phyloP scores from a whole-genome alignment of 1,140 invertebrate species.

The Drosophila malerkotliana region DNA sequence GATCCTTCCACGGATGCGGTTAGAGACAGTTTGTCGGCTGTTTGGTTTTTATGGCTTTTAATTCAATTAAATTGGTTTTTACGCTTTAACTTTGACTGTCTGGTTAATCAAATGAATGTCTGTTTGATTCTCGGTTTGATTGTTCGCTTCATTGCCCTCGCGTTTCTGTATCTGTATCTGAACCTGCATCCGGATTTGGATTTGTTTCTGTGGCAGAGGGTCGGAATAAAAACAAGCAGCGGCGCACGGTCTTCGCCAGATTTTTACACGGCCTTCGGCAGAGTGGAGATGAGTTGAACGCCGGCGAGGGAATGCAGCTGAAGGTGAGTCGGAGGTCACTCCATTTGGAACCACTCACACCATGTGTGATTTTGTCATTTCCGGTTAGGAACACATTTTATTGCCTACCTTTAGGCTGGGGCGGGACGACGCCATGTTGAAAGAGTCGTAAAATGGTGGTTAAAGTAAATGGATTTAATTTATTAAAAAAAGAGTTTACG shows the following conservation, averaged over 20 bases:
- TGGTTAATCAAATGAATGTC: conserved; percentile 40
- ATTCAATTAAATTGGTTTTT: conserved; percentile 75
- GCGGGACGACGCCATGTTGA: too few species aligned
- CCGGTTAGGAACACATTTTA: conserved; percentile 31
- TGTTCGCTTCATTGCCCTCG: conserved; percentile 36
- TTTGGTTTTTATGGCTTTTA: conserved; percentile 79
- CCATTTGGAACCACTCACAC: conserved; percentile 6
- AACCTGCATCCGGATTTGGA: background rate
- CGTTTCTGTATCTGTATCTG: conserved; percentile 3
- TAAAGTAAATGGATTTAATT: too few species aligned
- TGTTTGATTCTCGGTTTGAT: conserved; percentile 63
- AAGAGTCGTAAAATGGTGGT: too few species aligned
- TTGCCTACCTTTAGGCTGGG: conserved; percentile 19
- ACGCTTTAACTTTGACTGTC: conserved; percentile 37
- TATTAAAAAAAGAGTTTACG: too few species aligned
- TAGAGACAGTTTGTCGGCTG: conserved; percentile 58
- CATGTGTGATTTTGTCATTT: conserved; percentile 32
- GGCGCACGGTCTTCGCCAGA: conserved; percentile 77
- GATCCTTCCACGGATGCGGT: conserved; percentile 21
- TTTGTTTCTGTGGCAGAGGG: conserved; percentile 63
- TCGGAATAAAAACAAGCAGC: conserved; percentile 78
- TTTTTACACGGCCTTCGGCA: conserved; percentile 78
- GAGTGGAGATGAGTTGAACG: conserved; percentile 75
- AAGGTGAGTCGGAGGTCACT: conserved; percentile 66
- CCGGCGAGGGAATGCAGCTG: conserved; percentile 81